phyloP scores from a whole-genome alignment of 2,888 invertebrate genomes.

The Pristionchus maxplancki region DNA sequence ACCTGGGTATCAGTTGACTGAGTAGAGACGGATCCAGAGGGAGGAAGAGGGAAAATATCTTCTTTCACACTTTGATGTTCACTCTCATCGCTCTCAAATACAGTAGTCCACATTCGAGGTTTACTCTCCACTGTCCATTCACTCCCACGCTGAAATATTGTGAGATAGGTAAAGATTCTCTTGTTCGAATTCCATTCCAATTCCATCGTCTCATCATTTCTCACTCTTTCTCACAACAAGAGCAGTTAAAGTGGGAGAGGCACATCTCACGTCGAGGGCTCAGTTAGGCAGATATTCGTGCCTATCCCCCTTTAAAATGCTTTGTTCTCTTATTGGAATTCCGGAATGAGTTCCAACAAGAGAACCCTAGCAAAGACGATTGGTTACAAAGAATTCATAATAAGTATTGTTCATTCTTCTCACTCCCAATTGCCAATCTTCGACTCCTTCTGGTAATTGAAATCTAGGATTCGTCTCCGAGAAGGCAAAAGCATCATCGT shows the following conservation, averaged over 20 bases:
- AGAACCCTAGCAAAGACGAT: too few species aligned
- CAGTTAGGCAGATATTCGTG: too few species aligned
- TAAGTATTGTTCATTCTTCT: background rate
- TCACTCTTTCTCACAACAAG: too few species aligned
- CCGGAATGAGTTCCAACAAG: background rate
- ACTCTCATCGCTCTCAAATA: constrained; percentile 73
- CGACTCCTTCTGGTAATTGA: constrained; percentile 47
- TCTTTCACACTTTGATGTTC: constrained; percentile 56
- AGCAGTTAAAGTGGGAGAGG: too few species aligned
- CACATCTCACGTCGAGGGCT: too few species aligned
- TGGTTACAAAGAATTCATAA: too few species aligned
- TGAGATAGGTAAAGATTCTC: too few species aligned
- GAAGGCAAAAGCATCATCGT: constrained; percentile 45
- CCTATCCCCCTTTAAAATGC: too few species aligned
- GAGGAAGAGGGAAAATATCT: constrained; percentile 61
- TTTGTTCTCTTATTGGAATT: too few species aligned
- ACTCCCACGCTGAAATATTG: background rate
- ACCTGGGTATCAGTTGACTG: background rate
- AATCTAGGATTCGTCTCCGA: constrained; percentile 19
- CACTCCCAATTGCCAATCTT: constrained; percentile 48
- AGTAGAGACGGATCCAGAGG: constrained; percentile 42
- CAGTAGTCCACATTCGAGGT: constrained; percentile 76
- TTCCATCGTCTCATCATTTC: too few species aligned
- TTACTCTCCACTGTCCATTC: background rate
- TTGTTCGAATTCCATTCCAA: too few species aligned